Evolutionary conservation across 2,888 invertebrate genomes (phyloP), one percentile per base, ranked within the genome.

Genomic region (Dermolepida albohirtum): DNA sequence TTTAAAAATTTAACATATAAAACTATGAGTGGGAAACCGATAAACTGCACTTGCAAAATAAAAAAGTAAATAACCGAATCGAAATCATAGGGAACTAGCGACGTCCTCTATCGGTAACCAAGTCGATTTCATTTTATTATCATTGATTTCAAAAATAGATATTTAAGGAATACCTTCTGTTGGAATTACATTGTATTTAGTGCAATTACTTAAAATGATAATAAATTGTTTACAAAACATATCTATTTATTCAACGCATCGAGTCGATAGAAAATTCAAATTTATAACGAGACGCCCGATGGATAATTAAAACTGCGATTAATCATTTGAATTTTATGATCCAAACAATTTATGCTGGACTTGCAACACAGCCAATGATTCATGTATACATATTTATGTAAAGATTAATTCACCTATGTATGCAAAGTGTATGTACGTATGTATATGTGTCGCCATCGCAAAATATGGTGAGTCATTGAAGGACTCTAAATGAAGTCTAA

Each of bases 321-420:
- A 57, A 57, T 11, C 10, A 54, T 57, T 41, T 29, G 43, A 57
- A 57, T 27, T 27, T 57, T 57, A 29, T 27, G 43, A 43, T 43
- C 44, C 12, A 22, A 27, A 29, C 44, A 57, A 27, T 57, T 57
- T 43, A 57, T 44, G 54, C 34, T 65, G 27, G 66, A 40, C 54
- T 54, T 55, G 40, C 66, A 47, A 55, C 44, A 44, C 43, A 44
- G 43, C 50, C 55, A 47, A 57, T 66, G 66, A 66, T 66, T 66
- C 66, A 54, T 57, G 55, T 57, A 47, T 66, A 57, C 57, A 57
- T 57, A 66, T 66, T 66, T 66, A 66, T 66, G 55, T 66, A 66
- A 66, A 66, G 66, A 66, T 66, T 57, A 57, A 66, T 66, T 66
- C 54, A 66, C 54, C 57, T 66, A 12, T 47, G 47, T 47, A 17